A percentile compares a stretch with the other conserved stretches of the same genome.
phyloP scores from a whole-genome alignment of 2,888 invertebrate genomes.

The Pristionchus japonicus region DNA sequence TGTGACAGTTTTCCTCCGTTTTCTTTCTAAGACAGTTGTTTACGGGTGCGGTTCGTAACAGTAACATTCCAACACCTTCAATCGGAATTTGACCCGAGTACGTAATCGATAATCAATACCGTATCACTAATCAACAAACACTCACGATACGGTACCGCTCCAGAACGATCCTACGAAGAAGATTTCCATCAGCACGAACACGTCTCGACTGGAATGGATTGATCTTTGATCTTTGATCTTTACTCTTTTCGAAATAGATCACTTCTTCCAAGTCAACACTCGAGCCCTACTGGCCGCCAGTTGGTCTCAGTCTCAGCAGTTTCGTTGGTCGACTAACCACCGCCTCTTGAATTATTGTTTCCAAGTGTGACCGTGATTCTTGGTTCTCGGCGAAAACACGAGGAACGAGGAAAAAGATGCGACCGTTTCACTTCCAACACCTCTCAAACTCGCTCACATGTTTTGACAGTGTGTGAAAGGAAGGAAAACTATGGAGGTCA shows the following conservation, averaged over 20 bases:
- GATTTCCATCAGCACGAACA: conserved; percentile 66
- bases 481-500: neutral
- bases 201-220: conserved; percentile 65
- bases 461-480: neutral
- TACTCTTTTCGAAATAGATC: neutral
- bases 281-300: neutral
- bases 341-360: neutral
- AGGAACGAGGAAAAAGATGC: neutral
- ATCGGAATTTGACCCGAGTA: neutral
- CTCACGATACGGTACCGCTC: conserved; percentile 48
- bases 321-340: neutral
- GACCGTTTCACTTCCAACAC: neutral
- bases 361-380: neutral
- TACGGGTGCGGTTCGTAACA: neutral
- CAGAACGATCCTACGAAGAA: conserved; percentile 71
- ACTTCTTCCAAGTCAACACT: neutral
- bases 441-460: neutral
- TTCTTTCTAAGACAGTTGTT: neutral
- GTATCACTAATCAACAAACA: neutral
- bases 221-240: neutral
- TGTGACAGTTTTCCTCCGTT: neutral
- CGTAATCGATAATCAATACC: neutral
- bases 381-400: too few relatives aligned
- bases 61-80: neutral
- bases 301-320: neutral